These are phyloP conservation scores for Tuta absoluta DNA, from an alignment of 2,888 invertebrate genomes.

Conservation along the genomic window DNA sequence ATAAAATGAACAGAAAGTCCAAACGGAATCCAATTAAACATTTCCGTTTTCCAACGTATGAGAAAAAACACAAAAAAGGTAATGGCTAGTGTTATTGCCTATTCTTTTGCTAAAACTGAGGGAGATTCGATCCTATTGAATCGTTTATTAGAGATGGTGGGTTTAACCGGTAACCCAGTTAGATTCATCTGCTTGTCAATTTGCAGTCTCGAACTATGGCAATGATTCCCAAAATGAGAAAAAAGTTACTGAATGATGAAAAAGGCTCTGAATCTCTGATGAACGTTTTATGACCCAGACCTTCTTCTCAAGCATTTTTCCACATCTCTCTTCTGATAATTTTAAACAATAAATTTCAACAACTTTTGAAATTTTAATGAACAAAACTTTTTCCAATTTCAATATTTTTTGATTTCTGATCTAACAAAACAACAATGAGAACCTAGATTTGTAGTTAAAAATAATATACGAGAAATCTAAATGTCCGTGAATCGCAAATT, in stretches of 20 bases:
- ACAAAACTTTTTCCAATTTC: too few species aligned
- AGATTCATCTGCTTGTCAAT: constrained; percentile 43
- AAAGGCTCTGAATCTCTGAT: too few species aligned
- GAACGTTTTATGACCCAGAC: too few species aligned
- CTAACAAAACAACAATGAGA: too few species aligned
- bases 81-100: constrained; percentile 48
- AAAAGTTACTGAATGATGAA: background rate
- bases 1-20: constrained; percentile 32
- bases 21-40: constrained; percentile 48
- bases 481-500: too few species aligned
- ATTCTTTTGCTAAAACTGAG: constrained; percentile 43
- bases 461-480: too few species aligned
- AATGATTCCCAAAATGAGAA: background rate
- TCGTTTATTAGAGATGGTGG: constrained; percentile 43
- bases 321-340: too few species aligned
- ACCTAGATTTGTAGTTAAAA: too few species aligned
- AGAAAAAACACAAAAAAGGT: constrained; percentile 53
- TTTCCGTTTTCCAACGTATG: constrained; percentile 52
- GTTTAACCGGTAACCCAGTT: constrained; percentile 42
- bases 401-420: too few species aligned
- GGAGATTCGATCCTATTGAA: constrained; percentile 40
- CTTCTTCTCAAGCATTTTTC: too few species aligned
- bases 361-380: too few species aligned
- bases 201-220: constrained; percentile 41
- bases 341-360: too few species aligned